Percentiles rank a stretch among this genome's conserved stretches.
Conservation (phyloP, 2,113 vertebrate genomes). For the Balaenoptera acutorostrata region DNA sequence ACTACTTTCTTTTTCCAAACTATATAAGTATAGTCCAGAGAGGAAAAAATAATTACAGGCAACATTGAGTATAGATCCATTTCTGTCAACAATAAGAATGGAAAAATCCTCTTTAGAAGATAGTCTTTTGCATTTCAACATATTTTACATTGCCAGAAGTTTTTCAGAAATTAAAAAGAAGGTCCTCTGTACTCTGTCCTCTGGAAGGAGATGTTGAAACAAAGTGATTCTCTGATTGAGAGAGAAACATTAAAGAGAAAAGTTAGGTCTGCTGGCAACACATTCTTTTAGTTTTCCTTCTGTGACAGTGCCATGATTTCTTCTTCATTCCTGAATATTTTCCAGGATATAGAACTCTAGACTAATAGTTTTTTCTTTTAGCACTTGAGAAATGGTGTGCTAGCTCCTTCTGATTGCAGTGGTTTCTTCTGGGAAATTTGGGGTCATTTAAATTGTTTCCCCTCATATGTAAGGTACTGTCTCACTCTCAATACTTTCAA, state of each 20-base stretch:
- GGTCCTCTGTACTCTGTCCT: not conserved
- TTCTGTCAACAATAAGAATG: not conserved
- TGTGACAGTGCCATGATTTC: not conserved
- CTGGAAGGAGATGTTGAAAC: not conserved
- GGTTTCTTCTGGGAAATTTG: not conserved
- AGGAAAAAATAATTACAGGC: not conserved
- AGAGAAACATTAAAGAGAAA: not conserved
- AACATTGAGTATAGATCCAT: not conserved
- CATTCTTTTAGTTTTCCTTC: not conserved
- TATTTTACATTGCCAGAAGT: not conserved
- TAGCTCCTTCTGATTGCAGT: not conserved
- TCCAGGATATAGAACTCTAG: not conserved
- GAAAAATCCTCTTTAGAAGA: not conserved
- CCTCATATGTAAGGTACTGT: not conserved
- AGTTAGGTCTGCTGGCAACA: not conserved
- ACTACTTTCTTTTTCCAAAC: not conserved
- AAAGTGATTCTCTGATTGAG: not conserved
- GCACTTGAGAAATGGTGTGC: not conserved
- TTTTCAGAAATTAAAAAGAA: not conserved
- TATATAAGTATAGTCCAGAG: not conserved
- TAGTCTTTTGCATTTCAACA: not conserved
- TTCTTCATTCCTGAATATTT: not conserved
- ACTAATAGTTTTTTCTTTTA: not conserved
- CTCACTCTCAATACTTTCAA: not conserved
- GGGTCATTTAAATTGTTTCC: not conserved